These are phyloP conservation scores for Resseliella maxima DNA, from an alignment of 2,888 invertebrate species.

Conservation along the genomic window DNA sequence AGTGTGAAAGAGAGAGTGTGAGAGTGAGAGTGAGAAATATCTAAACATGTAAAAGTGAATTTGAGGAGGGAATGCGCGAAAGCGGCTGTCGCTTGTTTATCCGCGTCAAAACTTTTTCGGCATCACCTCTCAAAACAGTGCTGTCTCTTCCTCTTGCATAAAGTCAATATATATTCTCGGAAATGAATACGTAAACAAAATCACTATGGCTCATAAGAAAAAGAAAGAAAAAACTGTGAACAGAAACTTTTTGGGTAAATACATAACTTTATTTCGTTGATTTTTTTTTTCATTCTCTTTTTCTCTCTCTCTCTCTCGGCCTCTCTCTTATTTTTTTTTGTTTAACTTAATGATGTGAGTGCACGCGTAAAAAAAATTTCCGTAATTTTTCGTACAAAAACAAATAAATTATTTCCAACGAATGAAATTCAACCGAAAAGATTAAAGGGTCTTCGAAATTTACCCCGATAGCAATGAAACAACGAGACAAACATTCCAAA, in stretches of 20 bases:
- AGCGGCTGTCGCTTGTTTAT: background rate
- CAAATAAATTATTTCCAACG: slow-evolving; percentile 34
- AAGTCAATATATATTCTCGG: slow-evolving; percentile 13
- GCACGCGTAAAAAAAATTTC: slow-evolving; percentile 12
- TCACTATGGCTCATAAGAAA: background rate
- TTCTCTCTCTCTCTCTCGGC: too few species aligned
- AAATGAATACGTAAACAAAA: slow-evolving; percentile 28
- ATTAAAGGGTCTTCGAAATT: background rate
- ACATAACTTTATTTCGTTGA: background rate
- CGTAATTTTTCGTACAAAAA: slow-evolving; percentile 18
- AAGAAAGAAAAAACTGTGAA: background rate
- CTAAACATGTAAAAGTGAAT: background rate
- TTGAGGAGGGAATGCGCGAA: background rate
- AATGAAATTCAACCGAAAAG: slow-evolving; percentile 3
- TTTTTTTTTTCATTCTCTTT: background rate
- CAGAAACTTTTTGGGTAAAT: background rate
- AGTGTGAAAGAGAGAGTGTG: too few species aligned
- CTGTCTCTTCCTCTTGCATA: background rate
- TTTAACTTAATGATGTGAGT: background rate
- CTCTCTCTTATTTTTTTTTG: too few species aligned
- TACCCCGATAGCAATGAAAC: background rate
- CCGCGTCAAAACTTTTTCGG: slow-evolving; percentile 23
- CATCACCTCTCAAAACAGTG: background rate
- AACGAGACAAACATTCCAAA: slow-evolving; percentile 11
- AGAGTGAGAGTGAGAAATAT: too few species aligned